These are phyloP conservation scores for Bemisia tabaci DNA, from an alignment of 1,140 invertebrate genomes.

Conservation along the genomic window DNA sequence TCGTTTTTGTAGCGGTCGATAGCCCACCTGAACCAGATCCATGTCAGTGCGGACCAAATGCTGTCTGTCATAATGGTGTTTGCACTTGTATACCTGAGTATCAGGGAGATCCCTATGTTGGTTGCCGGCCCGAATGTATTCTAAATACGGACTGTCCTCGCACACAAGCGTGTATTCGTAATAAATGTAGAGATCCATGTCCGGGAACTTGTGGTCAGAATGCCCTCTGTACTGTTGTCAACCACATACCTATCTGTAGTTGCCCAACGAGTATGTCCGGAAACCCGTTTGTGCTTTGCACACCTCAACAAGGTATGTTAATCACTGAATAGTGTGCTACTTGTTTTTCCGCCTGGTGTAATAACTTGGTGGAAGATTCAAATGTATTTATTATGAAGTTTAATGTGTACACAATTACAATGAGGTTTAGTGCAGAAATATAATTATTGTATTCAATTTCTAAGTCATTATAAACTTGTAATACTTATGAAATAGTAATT, in stretches of 20 bases:
- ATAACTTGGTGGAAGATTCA: slow-evolving; percentile 15
- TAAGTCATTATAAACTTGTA: too few species aligned
- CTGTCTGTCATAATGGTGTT: slow-evolving; percentile 56
- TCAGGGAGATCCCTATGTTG: slow-evolving; percentile 49
- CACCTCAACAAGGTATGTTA: slow-evolving; percentile 17
- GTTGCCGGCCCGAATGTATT: slow-evolving; percentile 58
- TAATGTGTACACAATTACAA: too few species aligned
- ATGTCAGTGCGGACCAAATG: slow-evolving; percentile 62
- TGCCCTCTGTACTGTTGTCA: slow-evolving; percentile 50
- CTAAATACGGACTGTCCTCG: slow-evolving; percentile 55
- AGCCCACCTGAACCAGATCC: slow-evolving; percentile 33
- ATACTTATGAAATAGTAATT: too few species aligned
- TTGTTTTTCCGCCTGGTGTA: neutral
- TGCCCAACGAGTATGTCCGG: slow-evolving; percentile 43
- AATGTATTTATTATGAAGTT: slow-evolving; percentile 31
- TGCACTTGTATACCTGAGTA: slow-evolving; percentile 58
- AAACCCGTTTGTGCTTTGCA: slow-evolving; percentile 48
- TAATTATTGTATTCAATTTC: too few species aligned
- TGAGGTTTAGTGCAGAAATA: too few species aligned
- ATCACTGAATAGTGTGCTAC: neutral
- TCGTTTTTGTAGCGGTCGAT: slow-evolving; percentile 10
- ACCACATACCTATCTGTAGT: slow-evolving; percentile 48
- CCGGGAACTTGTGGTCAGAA: slow-evolving; percentile 57
- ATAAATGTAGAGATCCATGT: slow-evolving; percentile 65
- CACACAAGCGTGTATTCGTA: slow-evolving; percentile 55